Evolutionary conservation across 1,140 invertebrate genomes (phyloP).

Genomic region (Drosophila repleta): DNA sequence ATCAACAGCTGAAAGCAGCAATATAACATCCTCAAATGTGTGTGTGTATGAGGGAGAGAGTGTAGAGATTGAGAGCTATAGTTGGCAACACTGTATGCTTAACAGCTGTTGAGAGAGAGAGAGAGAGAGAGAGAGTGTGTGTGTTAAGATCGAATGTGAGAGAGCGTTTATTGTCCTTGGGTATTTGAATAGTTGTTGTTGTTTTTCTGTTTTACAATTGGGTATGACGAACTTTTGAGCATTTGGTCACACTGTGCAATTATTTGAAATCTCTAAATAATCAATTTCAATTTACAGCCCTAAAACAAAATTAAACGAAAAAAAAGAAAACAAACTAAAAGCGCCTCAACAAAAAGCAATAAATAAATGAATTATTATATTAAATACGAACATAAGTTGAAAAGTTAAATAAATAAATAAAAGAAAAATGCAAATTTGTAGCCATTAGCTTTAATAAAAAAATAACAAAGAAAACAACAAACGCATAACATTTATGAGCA

Average conservation of each 20-base stretch:
- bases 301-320: slow-evolving; percentile 13
- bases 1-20: slow-evolving; percentile 64
- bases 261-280: slow-evolving; percentile 5
- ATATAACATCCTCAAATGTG: slow-evolving; percentile 7
- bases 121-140: slow-evolving; percentile 21
- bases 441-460: slow-evolving; percentile 66
- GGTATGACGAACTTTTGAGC: slow-evolving; percentile 17
- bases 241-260: slow-evolving; percentile 20
- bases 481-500: slow-evolving; percentile 57
- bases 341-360: slow-evolving; percentile 70
- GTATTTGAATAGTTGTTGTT: slow-evolving; percentile 22
- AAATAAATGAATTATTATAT: slow-evolving; percentile 44
- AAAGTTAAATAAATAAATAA: slow-evolving; percentile 37
- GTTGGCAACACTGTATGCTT: slow-evolving; percentile 45
- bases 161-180: slow-evolving; percentile 30
- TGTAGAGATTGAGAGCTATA: slow-evolving; percentile 7
- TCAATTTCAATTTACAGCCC: slow-evolving; percentile 52
- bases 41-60: background rate
- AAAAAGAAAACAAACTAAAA: slow-evolving; percentile 43
- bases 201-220: slow-evolving; percentile 20
- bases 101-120: slow-evolving; percentile 63
- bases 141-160: slow-evolving; percentile 3
- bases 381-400: slow-evolving; percentile 9
- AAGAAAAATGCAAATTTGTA: slow-evolving; percentile 38
- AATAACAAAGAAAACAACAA: slow-evolving; percentile 24